Conservation (phyloP, 64 coral and sea anemone genomes). For the Anthopleura sola region DNA sequence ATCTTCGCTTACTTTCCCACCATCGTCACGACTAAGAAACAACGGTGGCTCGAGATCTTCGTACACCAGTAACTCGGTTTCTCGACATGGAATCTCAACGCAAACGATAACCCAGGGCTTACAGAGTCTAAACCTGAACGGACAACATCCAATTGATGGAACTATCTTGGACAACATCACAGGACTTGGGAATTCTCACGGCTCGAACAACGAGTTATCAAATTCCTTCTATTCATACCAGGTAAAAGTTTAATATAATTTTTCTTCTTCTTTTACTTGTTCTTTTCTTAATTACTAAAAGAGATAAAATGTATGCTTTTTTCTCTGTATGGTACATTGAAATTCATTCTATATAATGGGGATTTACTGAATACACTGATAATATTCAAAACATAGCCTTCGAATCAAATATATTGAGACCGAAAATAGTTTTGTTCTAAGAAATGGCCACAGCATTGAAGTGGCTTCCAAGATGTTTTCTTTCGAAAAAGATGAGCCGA, state of each 20-base stretch:
- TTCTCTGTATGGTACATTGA: slow-evolving; percentile 18
- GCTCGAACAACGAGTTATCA: slow-evolving; percentile 77
- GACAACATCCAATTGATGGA: slow-evolving; percentile 82
- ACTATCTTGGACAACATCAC: slow-evolving; percentile 88
- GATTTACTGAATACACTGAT: slow-evolving; percentile 7
- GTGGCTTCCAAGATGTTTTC: not conserved
- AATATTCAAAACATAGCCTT: not conserved
- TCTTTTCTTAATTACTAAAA: slow-evolving; percentile 13
- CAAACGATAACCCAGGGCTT: slow-evolving; percentile 92
- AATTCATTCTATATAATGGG: not conserved
- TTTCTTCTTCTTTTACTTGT: not conserved
- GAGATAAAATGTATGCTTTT: slow-evolving; percentile 18
- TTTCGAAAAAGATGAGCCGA: slow-evolving; percentile 20
- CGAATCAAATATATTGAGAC: not conserved
- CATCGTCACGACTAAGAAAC: slow-evolving; percentile 51
- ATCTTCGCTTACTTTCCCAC: slow-evolving; percentile 53
- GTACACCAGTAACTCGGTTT: slow-evolving; percentile 40
- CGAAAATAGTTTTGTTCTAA: not conserved
- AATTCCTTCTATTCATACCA: slow-evolving; percentile 89
- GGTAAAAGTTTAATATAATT: slow-evolving; percentile 29
- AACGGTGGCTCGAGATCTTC: slow-evolving; percentile 48
- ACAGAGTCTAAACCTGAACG: slow-evolving; percentile 69
- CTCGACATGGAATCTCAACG: slow-evolving; percentile 57
- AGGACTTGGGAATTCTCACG: slow-evolving; percentile 90
- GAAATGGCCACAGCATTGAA: not conserved